Base-by-base conservation (phyloP, 2,113 vertebrate species). In the Gorsachius goisagi region DNA sequence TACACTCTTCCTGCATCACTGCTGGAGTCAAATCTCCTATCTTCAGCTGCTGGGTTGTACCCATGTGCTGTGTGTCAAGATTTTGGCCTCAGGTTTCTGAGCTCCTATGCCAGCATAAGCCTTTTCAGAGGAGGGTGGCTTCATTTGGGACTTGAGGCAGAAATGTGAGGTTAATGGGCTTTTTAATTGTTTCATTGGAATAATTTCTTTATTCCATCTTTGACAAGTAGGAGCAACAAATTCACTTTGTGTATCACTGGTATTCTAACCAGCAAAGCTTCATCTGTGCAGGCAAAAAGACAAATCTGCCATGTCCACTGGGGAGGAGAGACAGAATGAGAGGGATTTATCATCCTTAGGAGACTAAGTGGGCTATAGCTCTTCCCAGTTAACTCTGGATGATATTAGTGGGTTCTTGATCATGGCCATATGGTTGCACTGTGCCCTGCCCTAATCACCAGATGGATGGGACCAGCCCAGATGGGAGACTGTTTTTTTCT, bases 291-390 rank as follows among this genome's bases (percentile, higher is more conserved):
- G 62, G 26, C 33, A 82, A 41, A 80, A 84, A 77, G 75, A 85
- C 67, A 86, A 90, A 90, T 95, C 60, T 78, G 4, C 55, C 21
- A 44, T 47, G 47, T 63, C 37, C 68, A 37, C n/a, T 59, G 60
- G 60, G 84, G 64, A 95, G 83, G 89, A 93, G 73, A 92, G 63
- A 50, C 24, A 55, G 83, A 90, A 88, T 85, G 75, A 93, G 86
- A 89, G 44, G 35, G 33, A 92, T 96, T 92, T 77, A 63, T 88
- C 93, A 89, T 92, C 64, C 60, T 81, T 93, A 95, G 89, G 64
- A 81, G 41, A 12, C 72, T 89, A 90, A 88, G 79, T 92, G 76
- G 67, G 80, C 73, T 77, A 37, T n/a, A 44, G 89, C 49, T 71
- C 37, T 62, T 92, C 50, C 68, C 41, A 41, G 39, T 37, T 75